Conservation (phyloP, 2,113 vertebrate genomes). For the Dasyprocta punctata region DNA sequence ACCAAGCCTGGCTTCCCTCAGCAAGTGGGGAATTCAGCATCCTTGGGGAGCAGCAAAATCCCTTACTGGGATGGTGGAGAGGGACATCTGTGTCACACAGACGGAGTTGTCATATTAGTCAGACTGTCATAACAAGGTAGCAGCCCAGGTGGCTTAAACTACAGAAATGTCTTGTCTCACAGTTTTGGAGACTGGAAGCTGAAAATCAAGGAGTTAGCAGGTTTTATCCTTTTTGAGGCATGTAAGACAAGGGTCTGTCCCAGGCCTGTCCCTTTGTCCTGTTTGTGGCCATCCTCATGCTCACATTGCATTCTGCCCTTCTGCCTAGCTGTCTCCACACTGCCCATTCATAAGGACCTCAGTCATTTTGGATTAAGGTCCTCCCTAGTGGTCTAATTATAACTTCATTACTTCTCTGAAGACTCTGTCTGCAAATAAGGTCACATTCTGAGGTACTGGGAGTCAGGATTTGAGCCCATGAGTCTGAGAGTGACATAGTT, state of each 20-base stretch:
- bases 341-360: background rate
- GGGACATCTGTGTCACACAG: background rate
- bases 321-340: background rate
- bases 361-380: background rate
- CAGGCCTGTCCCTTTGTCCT: background rate
- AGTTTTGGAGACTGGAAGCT: background rate
- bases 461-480: background rate
- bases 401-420: background rate
- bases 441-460: background rate
- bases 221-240: background rate
- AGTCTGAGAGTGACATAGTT: background rate
- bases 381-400: background rate
- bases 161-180: background rate
- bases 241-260: background rate
- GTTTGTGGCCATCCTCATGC: background rate
- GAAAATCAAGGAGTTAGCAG: background rate
- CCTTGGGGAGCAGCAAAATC: background rate
- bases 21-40: background rate
- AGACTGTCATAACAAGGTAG: background rate
- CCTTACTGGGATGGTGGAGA: background rate
- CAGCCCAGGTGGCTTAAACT: background rate
- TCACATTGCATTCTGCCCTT: background rate
- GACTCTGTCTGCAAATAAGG: background rate
- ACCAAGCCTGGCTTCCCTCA: background rate
- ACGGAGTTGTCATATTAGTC: background rate